Conservation (phyloP, 2,797 vertebrate genomes). For the Bovichtus variegatus region DNA sequence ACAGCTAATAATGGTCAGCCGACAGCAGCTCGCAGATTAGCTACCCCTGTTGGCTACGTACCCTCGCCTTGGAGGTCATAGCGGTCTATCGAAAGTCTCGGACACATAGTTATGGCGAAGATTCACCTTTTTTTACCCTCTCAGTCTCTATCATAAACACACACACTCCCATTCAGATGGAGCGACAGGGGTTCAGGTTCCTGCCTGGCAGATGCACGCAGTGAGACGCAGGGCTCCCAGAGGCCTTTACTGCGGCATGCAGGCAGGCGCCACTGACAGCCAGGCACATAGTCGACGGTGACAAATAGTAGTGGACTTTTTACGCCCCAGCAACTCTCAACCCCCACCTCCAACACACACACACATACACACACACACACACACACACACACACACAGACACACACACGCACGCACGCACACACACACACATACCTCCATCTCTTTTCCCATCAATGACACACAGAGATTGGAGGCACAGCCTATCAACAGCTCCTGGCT, state of each 20-base stretch:
- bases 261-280: constrained; percentile 58
- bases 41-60: neutral
- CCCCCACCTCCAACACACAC: constrained; percentile 17
- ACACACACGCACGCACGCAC: constrained; percentile 22
- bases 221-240: constrained; percentile 55
- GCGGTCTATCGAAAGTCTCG: neutral
- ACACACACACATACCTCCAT: constrained; percentile 28
- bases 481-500: constrained; percentile 54
- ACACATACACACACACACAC: constrained; percentile 14
- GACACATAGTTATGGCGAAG: constrained; percentile 12
- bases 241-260: constrained; percentile 65
- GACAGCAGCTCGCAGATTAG: neutral
- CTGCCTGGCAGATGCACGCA: constrained; percentile 53
- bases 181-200: constrained; percentile 59
- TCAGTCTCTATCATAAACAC: neutral
- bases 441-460: constrained; percentile 54
- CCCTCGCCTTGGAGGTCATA: neutral
- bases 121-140: neutral
- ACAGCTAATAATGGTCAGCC: neutral
- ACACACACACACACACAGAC: constrained; percentile 5
- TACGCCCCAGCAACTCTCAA: constrained; percentile 61
- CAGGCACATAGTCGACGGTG: constrained; percentile 55
- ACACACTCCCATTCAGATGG: constrained; percentile 9
- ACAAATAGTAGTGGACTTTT: constrained; percentile 78
- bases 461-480: constrained; percentile 45